Conservation (phyloP, 2,888 invertebrate genomes). For the Nebria brevicollis region DNA sequence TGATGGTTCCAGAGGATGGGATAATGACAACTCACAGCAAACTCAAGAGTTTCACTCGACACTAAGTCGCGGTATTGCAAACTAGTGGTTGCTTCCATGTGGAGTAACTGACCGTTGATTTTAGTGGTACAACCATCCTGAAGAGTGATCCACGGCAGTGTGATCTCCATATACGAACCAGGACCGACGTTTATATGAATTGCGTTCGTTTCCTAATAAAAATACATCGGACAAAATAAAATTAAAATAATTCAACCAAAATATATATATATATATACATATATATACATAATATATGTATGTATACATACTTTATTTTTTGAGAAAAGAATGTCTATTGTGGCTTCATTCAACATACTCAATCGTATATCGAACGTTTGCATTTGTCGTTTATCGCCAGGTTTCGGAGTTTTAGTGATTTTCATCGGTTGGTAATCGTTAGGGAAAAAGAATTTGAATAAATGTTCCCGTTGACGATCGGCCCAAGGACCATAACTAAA, state of each 20-base stretch:
- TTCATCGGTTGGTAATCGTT: conserved; percentile 83
- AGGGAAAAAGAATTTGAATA: conserved; percentile 97
- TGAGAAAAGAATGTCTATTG: conserved; percentile 95
- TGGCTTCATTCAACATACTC: conserved; percentile 90
- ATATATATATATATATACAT: not conserved
- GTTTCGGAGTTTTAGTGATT: conserved; percentile 82
- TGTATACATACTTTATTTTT: conserved; percentile 70
- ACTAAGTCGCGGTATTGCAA: conserved; percentile 90
- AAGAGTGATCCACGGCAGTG: conserved; percentile 91
- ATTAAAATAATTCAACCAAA: not conserved
- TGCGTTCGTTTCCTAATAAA: conserved; percentile 84
- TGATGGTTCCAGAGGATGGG: conserved; percentile 96
- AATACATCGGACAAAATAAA: conserved; percentile 60
- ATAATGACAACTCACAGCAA: conserved; percentile 88
- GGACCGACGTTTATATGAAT: conserved; percentile 95
- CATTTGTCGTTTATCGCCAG: conserved; percentile 88
- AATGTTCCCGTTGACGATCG: conserved; percentile 92
- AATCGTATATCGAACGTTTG: conserved; percentile 93
- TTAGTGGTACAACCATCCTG: conserved; percentile 90
- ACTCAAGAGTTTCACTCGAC: conserved; percentile 94
- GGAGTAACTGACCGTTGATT: conserved; percentile 92
- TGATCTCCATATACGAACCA: conserved; percentile 96
- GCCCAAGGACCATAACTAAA: conserved; percentile 99
- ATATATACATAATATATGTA: no score
- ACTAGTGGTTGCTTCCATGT: conserved; percentile 95